Conservation (phyloP, 2,888 invertebrate genomes). For the Tricholauxania praeusta region DNA sequence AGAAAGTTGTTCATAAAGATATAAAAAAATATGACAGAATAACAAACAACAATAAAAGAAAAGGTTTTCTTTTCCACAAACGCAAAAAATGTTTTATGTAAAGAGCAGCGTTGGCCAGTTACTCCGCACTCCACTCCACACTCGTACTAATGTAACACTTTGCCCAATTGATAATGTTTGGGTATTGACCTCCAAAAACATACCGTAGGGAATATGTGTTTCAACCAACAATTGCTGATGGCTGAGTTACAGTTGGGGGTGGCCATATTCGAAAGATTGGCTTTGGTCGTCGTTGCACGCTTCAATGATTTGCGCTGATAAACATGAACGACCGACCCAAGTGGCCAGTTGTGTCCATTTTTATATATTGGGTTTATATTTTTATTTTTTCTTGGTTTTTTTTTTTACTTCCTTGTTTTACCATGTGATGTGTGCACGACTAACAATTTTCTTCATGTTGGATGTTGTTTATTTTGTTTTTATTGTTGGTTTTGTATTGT, state of each 20-base stretch:
- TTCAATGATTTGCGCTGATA: slow-evolving; percentile 17
- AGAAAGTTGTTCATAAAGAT: neutral
- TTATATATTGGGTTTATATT: slow-evolving; percentile 7
- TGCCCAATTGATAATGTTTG: slow-evolving; percentile 19
- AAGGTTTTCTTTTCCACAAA: too few relatives aligned
- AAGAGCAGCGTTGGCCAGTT: too few relatives aligned
- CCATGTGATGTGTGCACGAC: neutral
- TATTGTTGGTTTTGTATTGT: neutral
- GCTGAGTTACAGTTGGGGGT: neutral
- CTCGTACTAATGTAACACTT: slow-evolving; percentile 9
- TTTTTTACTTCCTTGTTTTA: neutral
- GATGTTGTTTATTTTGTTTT: too few relatives aligned
- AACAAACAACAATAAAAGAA: too few relatives aligned
- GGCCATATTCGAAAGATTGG: too few relatives aligned
- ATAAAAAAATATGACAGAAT: neutral
- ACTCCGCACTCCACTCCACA: neutral
- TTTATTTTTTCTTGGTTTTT: neutral
- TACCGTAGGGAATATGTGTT: neutral
- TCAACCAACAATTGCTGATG: slow-evolving; percentile 1
- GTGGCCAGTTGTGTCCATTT: slow-evolving; percentile 24
- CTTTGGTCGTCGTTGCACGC: neutral
- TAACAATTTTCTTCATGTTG: neutral
- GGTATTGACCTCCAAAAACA: slow-evolving; percentile 3
- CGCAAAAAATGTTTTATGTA: too few relatives aligned
- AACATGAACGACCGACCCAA: slow-evolving; percentile 17